These are phyloP conservation scores for Sander lucioperca DNA, from an alignment of 2,113 vertebrate species.

Conservation along the genomic window DNA sequence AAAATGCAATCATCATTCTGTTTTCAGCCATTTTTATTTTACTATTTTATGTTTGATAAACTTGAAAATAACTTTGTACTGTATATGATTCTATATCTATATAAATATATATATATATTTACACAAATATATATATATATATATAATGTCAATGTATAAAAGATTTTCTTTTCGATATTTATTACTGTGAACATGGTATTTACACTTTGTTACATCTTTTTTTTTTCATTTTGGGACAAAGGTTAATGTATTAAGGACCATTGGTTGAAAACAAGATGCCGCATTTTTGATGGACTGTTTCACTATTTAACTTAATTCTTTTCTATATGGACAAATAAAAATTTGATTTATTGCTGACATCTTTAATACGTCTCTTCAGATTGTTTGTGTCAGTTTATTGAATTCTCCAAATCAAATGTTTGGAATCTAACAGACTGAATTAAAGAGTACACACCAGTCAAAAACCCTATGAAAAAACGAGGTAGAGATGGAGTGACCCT, in stretches of 20 bases:
- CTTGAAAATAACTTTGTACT: slow-evolving; percentile 90
- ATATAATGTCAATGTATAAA: slow-evolving; percentile 87
- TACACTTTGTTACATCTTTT: slow-evolving; percentile 90
- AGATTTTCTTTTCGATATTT: slow-evolving; percentile 92
- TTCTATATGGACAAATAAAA: slow-evolving; percentile 85
- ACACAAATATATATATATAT: slow-evolving; percentile 83
- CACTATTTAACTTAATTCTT: slow-evolving; percentile 84
- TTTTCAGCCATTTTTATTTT: slow-evolving; percentile 86
- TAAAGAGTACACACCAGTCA: not conserved
- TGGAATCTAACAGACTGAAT: not conserved
- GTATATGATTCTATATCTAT: slow-evolving; percentile 83
- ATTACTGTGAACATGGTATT: slow-evolving; percentile 96
- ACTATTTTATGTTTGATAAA: slow-evolving; percentile 90
- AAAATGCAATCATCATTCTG: slow-evolving; percentile 84
- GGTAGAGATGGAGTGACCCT: too few species aligned
- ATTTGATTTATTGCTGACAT: slow-evolving; percentile 80
- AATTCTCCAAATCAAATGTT: not conserved
- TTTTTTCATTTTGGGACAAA: slow-evolving; percentile 82
- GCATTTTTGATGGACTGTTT: slow-evolving; percentile 83
- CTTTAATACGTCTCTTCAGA: slow-evolving; percentile 42
- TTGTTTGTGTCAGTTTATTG: not conserved
- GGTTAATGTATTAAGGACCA: slow-evolving; percentile 82
- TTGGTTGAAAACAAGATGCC: slow-evolving; percentile 75
- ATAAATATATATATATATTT: slow-evolving; percentile 82
- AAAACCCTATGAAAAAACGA: too few species aligned